These are phyloP conservation scores for Chelon labrosus DNA, from an alignment of 2,797 vertebrate species.

Conservation along the genomic window DNA sequence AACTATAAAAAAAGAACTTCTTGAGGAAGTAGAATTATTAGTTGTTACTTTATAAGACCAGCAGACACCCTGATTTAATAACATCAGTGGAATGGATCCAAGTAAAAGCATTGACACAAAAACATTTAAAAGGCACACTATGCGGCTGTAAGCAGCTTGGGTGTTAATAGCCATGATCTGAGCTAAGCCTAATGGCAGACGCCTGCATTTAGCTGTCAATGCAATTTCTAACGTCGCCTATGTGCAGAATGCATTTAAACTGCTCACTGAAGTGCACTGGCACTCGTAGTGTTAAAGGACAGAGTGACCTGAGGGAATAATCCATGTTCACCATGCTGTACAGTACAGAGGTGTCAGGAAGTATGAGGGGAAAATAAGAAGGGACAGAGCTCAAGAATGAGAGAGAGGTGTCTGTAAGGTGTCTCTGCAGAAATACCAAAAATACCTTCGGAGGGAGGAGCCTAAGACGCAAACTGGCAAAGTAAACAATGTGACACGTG, in stretches of 20 bases:
- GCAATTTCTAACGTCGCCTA: slow-evolving; percentile 21
- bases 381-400: slow-evolving; percentile 59
- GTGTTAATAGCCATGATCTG: slow-evolving; percentile 31
- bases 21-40: neutral
- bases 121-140: slow-evolving; percentile 43
- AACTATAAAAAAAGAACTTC: too few species aligned
- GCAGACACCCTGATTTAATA: slow-evolving; percentile 46
- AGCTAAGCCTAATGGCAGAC: slow-evolving; percentile 38
- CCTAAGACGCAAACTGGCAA: slow-evolving; percentile 8
- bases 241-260: slow-evolving; percentile 53
- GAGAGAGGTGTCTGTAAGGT: slow-evolving; percentile 57
- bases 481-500: slow-evolving; percentile 3
- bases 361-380: slow-evolving; percentile 42
- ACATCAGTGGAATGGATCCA: slow-evolving; percentile 34
- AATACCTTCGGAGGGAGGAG: slow-evolving; percentile 52
- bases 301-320: slow-evolving; percentile 48
- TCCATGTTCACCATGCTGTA: slow-evolving; percentile 62
- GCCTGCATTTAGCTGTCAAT: slow-evolving; percentile 25
- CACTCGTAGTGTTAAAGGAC: slow-evolving; percentile 28
- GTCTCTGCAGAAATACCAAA: slow-evolving; percentile 65
- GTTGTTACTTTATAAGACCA: slow-evolving; percentile 16
- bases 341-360: slow-evolving; percentile 48
- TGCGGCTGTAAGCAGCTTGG: slow-evolving; percentile 56
- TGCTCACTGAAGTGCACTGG: slow-evolving; percentile 20
- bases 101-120: slow-evolving; percentile 58